Conservation (phyloP, 2,888 invertebrate genomes). For the Criorhina ranunculi region DNA sequence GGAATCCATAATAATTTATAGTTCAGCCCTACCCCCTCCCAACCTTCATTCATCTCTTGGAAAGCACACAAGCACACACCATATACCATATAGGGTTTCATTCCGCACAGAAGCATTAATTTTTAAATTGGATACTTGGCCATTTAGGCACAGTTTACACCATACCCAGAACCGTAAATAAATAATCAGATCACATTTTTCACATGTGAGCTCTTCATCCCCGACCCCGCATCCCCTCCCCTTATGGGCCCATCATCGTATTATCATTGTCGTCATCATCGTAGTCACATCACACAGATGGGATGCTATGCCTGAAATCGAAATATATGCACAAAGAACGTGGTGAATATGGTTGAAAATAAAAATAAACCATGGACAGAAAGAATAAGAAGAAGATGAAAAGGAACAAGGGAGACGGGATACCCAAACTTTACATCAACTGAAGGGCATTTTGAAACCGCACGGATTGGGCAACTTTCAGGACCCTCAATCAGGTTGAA, state of each 20-base stretch:
- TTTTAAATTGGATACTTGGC: constrained; percentile 77
- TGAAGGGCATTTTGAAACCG: constrained; percentile 1
- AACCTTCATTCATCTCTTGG: constrained; percentile 60
- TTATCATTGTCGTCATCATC: constrained; percentile 59
- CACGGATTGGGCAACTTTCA: background rate
- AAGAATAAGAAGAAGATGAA: constrained; percentile 11
- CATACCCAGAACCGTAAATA: constrained; percentile 72
- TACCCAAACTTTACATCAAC: constrained; percentile 17
- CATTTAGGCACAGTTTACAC: constrained; percentile 77
- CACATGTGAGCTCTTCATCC: constrained; percentile 70
- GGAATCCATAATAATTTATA: constrained; percentile 76
- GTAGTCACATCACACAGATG: constrained; percentile 71
- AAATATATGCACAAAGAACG: constrained; percentile 71
- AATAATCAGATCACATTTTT: constrained; percentile 77
- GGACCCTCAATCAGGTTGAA: background rate
- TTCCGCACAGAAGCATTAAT: constrained; percentile 58
- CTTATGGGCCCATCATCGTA: constrained; percentile 32
- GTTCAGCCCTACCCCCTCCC: constrained; percentile 58
- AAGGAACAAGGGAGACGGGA: background rate
- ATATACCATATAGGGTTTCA: constrained; percentile 1
- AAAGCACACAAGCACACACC: constrained; percentile 30
- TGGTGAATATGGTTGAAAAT: constrained; percentile 49
- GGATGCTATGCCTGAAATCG: constrained; percentile 59
- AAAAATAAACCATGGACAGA: constrained; percentile 49
- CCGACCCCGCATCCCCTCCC: constrained; percentile 1